phyloP scores from a whole-genome alignment of 2,113 vertebrate genomes.

The Syngnathus scovelli region DNA sequence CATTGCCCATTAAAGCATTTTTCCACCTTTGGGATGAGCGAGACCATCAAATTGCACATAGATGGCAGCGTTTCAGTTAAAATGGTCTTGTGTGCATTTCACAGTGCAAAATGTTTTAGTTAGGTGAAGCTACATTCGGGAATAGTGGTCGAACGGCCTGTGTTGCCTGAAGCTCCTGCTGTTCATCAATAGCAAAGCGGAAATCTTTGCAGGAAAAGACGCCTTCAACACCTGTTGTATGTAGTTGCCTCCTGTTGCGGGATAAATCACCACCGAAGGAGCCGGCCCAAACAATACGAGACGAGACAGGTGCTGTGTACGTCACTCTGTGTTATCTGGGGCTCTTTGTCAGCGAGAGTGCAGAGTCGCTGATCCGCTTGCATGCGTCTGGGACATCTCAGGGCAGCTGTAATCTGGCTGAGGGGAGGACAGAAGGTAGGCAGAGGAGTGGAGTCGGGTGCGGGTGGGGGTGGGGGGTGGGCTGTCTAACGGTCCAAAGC shows the following conservation, averaged over 20 bases:
- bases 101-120: conserved; percentile 36
- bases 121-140: conserved; percentile 34
- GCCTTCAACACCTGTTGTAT: conserved; percentile 33
- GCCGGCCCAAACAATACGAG: conserved; percentile 30
- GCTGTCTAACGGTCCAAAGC: conserved; percentile 26
- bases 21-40: neutral
- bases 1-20: neutral
- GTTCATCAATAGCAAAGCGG: neutral
- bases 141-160: neutral
- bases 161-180: neutral
- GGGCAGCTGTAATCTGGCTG: conserved; percentile 53
- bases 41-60: neutral
- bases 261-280: conserved; percentile 31
- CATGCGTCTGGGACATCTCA: conserved; percentile 40
- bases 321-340: conserved; percentile 33
- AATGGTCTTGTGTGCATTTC: neutral
- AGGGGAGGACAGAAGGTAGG: conserved; percentile 26
- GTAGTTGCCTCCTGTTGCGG: conserved; percentile 8
- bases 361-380: conserved; percentile 31
- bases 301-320: conserved; percentile 39
- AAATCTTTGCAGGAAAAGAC: neutral
- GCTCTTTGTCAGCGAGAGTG: conserved; percentile 41
- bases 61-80: neutral
- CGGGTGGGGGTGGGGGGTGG: neutral
- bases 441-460: neutral